Conservation (phyloP, 2,888 invertebrate species). For the Pocota personata region DNA sequence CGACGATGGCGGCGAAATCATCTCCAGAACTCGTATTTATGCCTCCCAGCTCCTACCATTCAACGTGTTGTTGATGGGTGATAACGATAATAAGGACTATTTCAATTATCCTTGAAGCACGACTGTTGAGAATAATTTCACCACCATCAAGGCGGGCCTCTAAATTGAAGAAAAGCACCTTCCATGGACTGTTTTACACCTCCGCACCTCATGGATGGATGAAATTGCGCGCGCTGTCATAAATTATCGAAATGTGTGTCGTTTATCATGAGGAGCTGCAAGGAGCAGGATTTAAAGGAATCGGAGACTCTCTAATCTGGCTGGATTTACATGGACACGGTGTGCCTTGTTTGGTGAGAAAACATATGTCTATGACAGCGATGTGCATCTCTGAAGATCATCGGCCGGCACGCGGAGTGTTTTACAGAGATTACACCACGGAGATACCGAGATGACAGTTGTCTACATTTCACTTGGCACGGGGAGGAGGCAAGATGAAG, state of each 20-base stretch:
- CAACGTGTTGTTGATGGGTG: constrained; percentile 20
- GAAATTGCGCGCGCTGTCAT: constrained; percentile 1
- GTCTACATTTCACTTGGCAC: constrained; percentile 37
- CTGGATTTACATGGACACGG: constrained; percentile 27
- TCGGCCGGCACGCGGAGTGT: neutral
- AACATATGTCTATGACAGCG: constrained; percentile 64
- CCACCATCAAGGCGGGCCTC: neutral
- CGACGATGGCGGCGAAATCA: neutral
- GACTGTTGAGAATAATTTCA: constrained; percentile 1
- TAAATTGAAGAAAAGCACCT: no score
- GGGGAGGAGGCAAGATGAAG: constrained; percentile 1
- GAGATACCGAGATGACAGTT: constrained; percentile 68
- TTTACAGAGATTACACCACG: constrained; percentile 34
- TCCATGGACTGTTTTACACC: no score
- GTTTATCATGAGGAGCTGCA: constrained; percentile 28
- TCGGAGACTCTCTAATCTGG: neutral
- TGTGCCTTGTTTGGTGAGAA: constrained; percentile 50
- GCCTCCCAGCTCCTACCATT: neutral
- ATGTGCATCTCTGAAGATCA: constrained; percentile 45
- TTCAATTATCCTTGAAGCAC: constrained; percentile 57
- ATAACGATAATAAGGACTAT: constrained; percentile 56
- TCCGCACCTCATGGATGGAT: constrained; percentile 13
- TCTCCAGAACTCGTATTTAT: neutral
- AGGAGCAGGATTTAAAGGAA: constrained; percentile 5
- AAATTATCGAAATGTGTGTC: constrained; percentile 53